These are phyloP conservation scores for Poecilia velifera DNA, from an alignment of 2,797 vertebrate genomes.

Conservation along the genomic window DNA sequence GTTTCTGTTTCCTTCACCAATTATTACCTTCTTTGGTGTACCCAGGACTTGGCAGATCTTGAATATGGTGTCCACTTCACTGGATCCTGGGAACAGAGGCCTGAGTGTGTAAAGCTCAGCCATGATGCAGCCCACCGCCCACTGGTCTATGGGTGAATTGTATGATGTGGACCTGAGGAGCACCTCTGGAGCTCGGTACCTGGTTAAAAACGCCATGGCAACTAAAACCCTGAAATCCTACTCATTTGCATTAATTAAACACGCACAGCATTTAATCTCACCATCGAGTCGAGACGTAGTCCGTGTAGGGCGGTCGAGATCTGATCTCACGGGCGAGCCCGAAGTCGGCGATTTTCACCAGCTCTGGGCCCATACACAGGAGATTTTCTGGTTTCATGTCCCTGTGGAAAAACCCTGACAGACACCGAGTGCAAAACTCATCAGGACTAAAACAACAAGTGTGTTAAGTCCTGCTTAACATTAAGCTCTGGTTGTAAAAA, in stretches of 20 bases:
- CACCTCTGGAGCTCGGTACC: slow-evolving; percentile 98
- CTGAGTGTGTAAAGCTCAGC: slow-evolving; percentile 95
- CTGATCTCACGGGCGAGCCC: slow-evolving; percentile 94
- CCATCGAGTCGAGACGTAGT: slow-evolving; percentile 98
- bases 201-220: slow-evolving; percentile 54
- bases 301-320: slow-evolving; percentile 96
- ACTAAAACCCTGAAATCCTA: background rate
- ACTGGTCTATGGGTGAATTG: slow-evolving; percentile 96
- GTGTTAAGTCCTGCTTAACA: background rate
- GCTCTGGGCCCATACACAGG: slow-evolving; percentile 96
- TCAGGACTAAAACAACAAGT: background rate
- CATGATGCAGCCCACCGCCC: slow-evolving; percentile 99
- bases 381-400: slow-evolving; percentile 99
- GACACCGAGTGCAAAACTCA: background rate
- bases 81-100: slow-evolving; percentile 96
- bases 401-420: slow-evolving; percentile 94
- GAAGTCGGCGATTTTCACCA: slow-evolving; percentile 99
- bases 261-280: slow-evolving; percentile 60
- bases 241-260: background rate
- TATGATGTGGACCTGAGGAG: slow-evolving; percentile 92
- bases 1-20: background rate
- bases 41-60: slow-evolving; percentile 99
- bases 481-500: background rate
- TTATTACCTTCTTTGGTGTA: slow-evolving; percentile 91
- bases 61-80: slow-evolving; percentile 98